These are phyloP conservation scores for Podotricha telesiphe DNA, from an alignment of 2,888 invertebrate species.

Conservation along the genomic window DNA sequence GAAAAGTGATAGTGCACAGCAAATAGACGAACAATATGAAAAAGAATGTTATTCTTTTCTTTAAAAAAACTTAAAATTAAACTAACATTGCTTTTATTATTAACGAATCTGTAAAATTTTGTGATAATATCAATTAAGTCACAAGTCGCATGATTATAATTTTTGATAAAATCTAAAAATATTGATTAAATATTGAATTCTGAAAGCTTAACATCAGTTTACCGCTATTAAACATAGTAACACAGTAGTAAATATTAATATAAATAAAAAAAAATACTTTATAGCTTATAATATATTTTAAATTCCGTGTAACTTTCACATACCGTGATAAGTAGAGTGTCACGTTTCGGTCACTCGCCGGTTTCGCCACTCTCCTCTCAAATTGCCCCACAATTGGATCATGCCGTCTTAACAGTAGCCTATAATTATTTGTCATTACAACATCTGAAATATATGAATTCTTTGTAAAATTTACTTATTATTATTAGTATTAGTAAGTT, in stretches of 20 bases:
- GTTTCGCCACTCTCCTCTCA: conserved; percentile 75
- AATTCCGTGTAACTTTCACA: conserved; percentile 69
- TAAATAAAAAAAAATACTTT: background rate
- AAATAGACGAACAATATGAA: conserved; percentile 15
- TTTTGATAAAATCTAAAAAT: too few relatives aligned
- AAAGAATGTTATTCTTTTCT: background rate
- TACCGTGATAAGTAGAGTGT: conserved; percentile 76
- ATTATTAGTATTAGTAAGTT: too few relatives aligned
- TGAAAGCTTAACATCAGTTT: background rate
- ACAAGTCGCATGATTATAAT: too few relatives aligned
- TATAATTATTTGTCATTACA: conserved; percentile 57
- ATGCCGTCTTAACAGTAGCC: conserved; percentile 59
- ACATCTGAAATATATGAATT: conserved; percentile 46
- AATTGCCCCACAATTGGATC: conserved; percentile 66
- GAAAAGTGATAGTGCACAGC: conserved; percentile 14
- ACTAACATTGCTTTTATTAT: too few relatives aligned
- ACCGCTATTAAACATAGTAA: too few relatives aligned
- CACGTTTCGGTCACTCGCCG: conserved; percentile 75
- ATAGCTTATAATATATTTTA: background rate
- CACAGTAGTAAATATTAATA: too few relatives aligned
- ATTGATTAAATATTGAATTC: background rate
- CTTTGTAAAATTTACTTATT: conserved; percentile 14
- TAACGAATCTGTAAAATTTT: background rate
- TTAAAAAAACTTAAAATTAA: too few relatives aligned
- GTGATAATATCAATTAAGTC: too few relatives aligned